Percentiles rank a stretch among this genome's conserved stretches.
phyloP scores from a whole-genome alignment of 2,113 vertebrate species.

The Rattus norvegicus region DNA sequence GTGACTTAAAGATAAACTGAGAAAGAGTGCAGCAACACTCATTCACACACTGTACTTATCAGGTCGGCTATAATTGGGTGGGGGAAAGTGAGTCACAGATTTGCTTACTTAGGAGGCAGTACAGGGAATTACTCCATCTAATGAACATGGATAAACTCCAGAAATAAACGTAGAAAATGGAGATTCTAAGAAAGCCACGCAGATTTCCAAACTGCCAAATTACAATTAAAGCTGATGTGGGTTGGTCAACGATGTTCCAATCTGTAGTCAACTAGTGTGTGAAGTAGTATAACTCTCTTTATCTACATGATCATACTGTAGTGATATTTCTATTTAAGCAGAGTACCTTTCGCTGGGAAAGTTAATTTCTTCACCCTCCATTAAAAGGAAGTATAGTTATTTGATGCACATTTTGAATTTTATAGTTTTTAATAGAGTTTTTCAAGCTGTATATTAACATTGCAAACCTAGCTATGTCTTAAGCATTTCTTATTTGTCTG shows the following conservation, averaged over 20 bases:
- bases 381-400: neutral
- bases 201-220: constrained; percentile 13
- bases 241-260: neutral
- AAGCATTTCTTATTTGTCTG: neutral
- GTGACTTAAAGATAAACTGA: constrained; percentile 22
- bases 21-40: neutral
- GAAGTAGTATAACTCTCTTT: neutral
- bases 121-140: constrained; percentile 7
- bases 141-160: constrained; percentile 49
- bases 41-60: neutral
- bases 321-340: neutral
- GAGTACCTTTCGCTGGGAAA: neutral
- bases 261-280: neutral
- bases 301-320: neutral
- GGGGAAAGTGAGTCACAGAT: constrained; percentile 27
- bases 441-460: neutral
- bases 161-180: constrained; percentile 44
- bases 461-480: neutral
- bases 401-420: constrained; percentile 23
- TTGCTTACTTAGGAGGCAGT: constrained; percentile 21
- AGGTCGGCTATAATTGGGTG: neutral
- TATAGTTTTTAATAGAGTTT: neutral
- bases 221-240: constrained; percentile 43
- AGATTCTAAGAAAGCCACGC: neutral
- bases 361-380: neutral